Evolutionary conservation across 1,140 invertebrate genomes (phyloP), one percentile per base, ranked within the genome.

Genomic region (Metopolophium dirhodum): DNA sequence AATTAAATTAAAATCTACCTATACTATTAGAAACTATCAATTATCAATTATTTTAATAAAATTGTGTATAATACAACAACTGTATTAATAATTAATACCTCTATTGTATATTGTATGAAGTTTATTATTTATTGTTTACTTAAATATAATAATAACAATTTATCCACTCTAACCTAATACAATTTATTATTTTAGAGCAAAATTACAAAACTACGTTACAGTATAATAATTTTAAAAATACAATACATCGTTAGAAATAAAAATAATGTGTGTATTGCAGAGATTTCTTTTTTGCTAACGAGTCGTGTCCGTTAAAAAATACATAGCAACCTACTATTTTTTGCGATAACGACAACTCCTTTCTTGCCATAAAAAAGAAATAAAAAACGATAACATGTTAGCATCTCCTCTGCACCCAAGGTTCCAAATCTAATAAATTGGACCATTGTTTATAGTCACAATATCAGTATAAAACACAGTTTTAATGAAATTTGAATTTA

Each of bases 201-300:
- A 68, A 68, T 57, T 26, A 26, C 23, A 57, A 57, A 57, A 57
- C 30, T 68, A 68, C 9, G n/a, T 14, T 68, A 14, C 30, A 30
- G 61, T 68, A 30, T 30, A 68, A 68, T n/a, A 68, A 61, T 68
- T 68, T 68, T 30, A n/a, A 68, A 68, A 68, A 68, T 68, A 14
- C 11, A 68, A 68, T 68, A 68, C 30, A 77, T 77, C 61, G 7
- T 77, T 77, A n/a, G 61, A 77, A 77, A 18, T 77, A 77, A 77
- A 77, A 77, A 77, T 30, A 77, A 77, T 77, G 61, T 35, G 30
- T n/a, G 61, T 77, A 77, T 77, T 77, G n/a, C n/a, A 77, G 30
- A 77, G 61, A n/a, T 77, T n/a, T 77, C 30, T 77, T n/a, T 77
- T 77, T 77, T 77, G n/a, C 61, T 77, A 77, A 77, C 61, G 61